A percentile compares a stretch with the other conserved stretches of the same genome.
Evolutionary conservation across 2,888 invertebrate species (phyloP).

Genomic region (Unio pictorum): DNA sequence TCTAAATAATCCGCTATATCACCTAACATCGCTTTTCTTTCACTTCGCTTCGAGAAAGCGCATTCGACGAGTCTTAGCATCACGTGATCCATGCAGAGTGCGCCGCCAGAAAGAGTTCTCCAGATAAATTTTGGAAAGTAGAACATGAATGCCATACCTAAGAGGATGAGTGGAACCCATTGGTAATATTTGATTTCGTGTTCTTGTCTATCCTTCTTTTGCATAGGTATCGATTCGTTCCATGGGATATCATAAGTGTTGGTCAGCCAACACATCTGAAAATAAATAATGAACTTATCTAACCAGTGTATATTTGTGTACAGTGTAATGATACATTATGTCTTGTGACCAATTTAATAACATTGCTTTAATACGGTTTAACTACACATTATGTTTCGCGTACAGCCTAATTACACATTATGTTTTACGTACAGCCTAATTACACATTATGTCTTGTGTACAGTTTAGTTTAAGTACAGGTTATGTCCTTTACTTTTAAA

Average conservation of each 20-base stretch:
- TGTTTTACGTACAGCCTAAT: too few relatives aligned
- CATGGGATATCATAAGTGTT: slow-evolving; percentile 10
- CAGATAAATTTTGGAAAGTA: slow-evolving; percentile 35
- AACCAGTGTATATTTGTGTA: too few relatives aligned
- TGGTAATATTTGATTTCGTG: slow-evolving; percentile 33
- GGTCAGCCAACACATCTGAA: slow-evolving; percentile 2
- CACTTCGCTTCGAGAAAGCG: neutral
- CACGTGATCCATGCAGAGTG: slow-evolving; percentile 2
- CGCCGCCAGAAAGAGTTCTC: slow-evolving; percentile 12
- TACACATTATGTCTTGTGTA: too few relatives aligned
- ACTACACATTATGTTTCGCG: too few relatives aligned
- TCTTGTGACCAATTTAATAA: too few relatives aligned
- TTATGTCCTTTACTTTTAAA: too few relatives aligned
- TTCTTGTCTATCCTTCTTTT: slow-evolving; percentile 5
- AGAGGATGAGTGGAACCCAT: slow-evolving; percentile 38
- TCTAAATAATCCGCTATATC: too few relatives aligned
- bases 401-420: too few relatives aligned
- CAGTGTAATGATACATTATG: too few relatives aligned
- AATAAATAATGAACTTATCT: neutral
- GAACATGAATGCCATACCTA: slow-evolving; percentile 25
- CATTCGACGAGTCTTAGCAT: neutral
- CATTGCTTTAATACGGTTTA: too few relatives aligned
- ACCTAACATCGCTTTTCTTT: neutral
- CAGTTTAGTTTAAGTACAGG: too few relatives aligned
- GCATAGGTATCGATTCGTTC: slow-evolving; percentile 11